phyloP scores from a whole-genome alignment of 2,888 invertebrate species.

The Heliconius cydno region DNA sequence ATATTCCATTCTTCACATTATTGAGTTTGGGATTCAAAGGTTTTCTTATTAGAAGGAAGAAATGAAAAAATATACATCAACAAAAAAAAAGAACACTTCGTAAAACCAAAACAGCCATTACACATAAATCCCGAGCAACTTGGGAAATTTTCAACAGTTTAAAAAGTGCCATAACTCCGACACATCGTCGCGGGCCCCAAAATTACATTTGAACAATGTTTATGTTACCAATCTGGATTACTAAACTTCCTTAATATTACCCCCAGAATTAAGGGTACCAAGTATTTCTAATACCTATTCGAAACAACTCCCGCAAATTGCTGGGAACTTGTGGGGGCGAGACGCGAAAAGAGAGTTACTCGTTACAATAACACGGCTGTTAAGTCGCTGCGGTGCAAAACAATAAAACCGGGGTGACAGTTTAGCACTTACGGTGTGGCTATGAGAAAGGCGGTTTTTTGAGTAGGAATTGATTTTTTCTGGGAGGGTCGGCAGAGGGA shows the following conservation, averaged over 20 bases:
- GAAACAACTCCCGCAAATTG: conserved; percentile 71
- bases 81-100: neutral
- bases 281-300: conserved; percentile 46
- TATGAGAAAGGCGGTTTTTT: conserved; percentile 44
- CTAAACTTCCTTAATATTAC: conserved; percentile 40
- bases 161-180: conserved; percentile 37
- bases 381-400: conserved; percentile 64
- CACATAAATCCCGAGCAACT: conserved; percentile 29
- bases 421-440: conserved; percentile 63
- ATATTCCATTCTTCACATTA: neutral
- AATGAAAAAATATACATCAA: neutral
- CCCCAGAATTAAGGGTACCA: conserved; percentile 43
- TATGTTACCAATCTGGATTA: conserved; percentile 47
- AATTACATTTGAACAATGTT: conserved; percentile 47
- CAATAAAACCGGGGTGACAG: conserved; percentile 72
- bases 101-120: conserved; percentile 14
- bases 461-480: neutral
- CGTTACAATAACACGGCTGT: conserved; percentile 70
- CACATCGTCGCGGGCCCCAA: conserved; percentile 40
- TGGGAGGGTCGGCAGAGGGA: too few species aligned
- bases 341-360: conserved; percentile 56
- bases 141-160: conserved; percentile 31
- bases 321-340: conserved; percentile 54
- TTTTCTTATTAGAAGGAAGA: neutral
- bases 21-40: neutral